Evolutionary conservation across 2,888 invertebrate genomes (phyloP).

Genomic region (Dryobota labecula): DNA sequence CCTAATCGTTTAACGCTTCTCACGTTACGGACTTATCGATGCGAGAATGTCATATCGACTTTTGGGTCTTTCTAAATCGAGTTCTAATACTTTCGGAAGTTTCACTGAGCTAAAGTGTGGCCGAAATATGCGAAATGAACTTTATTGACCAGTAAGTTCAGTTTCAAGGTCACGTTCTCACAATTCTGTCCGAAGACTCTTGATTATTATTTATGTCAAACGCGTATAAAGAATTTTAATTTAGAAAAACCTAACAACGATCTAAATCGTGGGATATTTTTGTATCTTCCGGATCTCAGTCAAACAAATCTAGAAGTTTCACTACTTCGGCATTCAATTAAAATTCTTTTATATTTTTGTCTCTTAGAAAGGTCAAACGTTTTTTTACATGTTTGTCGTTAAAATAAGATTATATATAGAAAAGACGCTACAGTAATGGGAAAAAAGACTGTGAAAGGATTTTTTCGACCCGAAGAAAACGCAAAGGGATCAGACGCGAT

Average conservation of each 20-base stretch:
- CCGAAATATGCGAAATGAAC: constrained; percentile 60
- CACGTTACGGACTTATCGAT: constrained; percentile 79
- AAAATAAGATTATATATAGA: constrained; percentile 31
- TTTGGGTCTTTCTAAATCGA: constrained; percentile 68
- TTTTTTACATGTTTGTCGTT: constrained; percentile 47
- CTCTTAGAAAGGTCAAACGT: constrained; percentile 43
- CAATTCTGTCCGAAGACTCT: constrained; percentile 75
- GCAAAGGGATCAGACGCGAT: constrained; percentile 33
- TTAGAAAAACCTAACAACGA: constrained; percentile 55
- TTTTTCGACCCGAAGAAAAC: constrained; percentile 33
- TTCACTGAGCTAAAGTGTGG: constrained; percentile 61
- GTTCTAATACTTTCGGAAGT: constrained; percentile 69
- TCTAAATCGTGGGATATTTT: constrained; percentile 51
- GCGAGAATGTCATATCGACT: constrained; percentile 76
- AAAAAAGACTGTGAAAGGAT: constrained; percentile 23
- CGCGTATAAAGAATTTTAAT: constrained; percentile 75
- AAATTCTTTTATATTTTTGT: constrained; percentile 26
- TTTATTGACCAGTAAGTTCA: constrained; percentile 72
- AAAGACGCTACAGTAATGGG: constrained; percentile 21
- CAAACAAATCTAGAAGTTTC: constrained; percentile 38
- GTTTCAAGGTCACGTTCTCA: constrained; percentile 81
- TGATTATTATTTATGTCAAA: constrained; percentile 80
- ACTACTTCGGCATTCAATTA: constrained; percentile 29
- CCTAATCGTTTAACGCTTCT: constrained; percentile 79
- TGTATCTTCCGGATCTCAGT: constrained; percentile 31